Conservation (phyloP, 2,888 invertebrate genomes). For the Anthophora plumipes region DNA sequence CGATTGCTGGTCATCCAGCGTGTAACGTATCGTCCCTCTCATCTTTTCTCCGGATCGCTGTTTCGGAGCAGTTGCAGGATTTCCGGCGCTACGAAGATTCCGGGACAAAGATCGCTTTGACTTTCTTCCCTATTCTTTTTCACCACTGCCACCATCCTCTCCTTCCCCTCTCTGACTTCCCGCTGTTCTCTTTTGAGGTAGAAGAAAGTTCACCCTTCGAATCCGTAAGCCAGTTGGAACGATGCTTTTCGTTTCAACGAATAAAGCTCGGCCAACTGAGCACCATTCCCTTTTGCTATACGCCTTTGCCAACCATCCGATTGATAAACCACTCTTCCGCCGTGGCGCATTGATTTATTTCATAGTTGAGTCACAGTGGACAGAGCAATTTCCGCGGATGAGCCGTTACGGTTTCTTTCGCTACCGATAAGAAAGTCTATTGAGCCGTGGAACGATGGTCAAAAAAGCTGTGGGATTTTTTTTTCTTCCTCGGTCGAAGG, state of each 20-base stretch:
- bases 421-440: neutral
- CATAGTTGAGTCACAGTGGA: neutral
- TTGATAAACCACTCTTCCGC: conserved; percentile 7
- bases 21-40: conserved; percentile 22
- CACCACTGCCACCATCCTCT: neutral
- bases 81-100: conserved; percentile 44
- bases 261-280: conserved; percentile 12
- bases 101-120: conserved; percentile 41
- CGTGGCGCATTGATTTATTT: conserved; percentile 8
- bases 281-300: neutral
- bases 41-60: conserved; percentile 32
- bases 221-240: conserved; percentile 23
- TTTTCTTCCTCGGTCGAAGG: too few species aligned
- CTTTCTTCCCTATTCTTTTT: neutral
- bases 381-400: neutral
- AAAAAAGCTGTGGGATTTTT: too few species aligned
- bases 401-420: neutral
- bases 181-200: neutral
- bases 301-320: neutral
- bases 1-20: conserved; percentile 41
- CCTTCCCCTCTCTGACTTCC: too few species aligned
- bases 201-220: conserved; percentile 22
- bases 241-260: neutral
- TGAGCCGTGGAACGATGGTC: neutral
- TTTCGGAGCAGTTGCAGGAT: conserved; percentile 47